Evolutionary conservation across 2,113 vertebrate genomes (phyloP).

Genomic region (Oncorhynchus nerka): DNA sequence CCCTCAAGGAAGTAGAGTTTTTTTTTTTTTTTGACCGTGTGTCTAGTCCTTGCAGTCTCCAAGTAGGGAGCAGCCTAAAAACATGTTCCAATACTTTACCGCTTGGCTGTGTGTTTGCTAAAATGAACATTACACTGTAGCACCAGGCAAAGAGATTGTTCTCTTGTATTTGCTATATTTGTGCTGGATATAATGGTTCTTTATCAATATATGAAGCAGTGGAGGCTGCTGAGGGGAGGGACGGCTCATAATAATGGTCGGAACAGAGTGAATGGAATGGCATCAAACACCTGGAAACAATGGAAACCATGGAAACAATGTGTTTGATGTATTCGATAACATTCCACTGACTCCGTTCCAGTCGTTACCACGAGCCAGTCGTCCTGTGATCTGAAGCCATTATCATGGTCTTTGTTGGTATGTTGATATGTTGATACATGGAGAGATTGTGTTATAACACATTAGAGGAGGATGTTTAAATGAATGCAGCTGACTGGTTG

Average conservation of each 20-base stretch:
- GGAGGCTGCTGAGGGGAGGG: too few species aligned
- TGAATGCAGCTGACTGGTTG: constrained; percentile 4
- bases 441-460: constrained; percentile 39
- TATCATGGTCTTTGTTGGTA: constrained; percentile 38
- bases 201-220: constrained; percentile 8
- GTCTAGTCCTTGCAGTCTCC: constrained; percentile 36
- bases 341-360: too few species aligned
- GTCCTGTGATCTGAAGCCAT: constrained; percentile 5
- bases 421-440: constrained; percentile 29
- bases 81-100: constrained; percentile 19
- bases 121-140: constrained; percentile 27
- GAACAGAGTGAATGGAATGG: too few species aligned
- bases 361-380: too few species aligned
- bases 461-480: constrained; percentile 12
- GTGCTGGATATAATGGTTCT: constrained; percentile 43
- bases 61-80: constrained; percentile 37
- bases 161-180: constrained; percentile 29
- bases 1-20: constrained; percentile 4
- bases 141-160: constrained; percentile 15
- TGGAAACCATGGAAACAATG: constrained; percentile 10
- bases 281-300: constrained; percentile 15
- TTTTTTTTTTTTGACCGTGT: constrained; percentile 6
- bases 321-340: constrained; percentile 37
- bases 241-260: too few species aligned
- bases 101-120: constrained; percentile 41